Percentiles rank a stretch among this genome's conserved stretches.
phyloP scores from a whole-genome alignment of 2,797 vertebrate genomes.

The Neoniphon sammara region DNA sequence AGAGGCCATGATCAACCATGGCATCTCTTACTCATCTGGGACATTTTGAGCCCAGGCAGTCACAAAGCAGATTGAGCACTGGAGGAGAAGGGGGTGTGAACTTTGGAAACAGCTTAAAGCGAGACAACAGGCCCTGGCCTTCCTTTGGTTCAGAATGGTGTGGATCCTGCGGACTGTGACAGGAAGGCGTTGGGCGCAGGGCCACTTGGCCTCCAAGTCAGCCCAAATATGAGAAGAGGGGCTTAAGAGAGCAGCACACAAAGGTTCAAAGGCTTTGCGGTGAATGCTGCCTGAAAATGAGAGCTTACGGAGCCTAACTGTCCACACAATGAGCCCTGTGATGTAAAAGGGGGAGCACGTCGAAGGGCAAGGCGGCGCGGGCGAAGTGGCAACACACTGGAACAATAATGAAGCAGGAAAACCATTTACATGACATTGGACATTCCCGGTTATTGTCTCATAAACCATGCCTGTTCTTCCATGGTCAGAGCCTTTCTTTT shows the following conservation, averaged over 20 bases:
- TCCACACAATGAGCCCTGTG: slow-evolving; percentile 58
- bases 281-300: slow-evolving; percentile 61
- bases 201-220: slow-evolving; percentile 65
- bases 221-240: slow-evolving; percentile 56
- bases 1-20: slow-evolving; percentile 11
- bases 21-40: background rate
- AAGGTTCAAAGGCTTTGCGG: slow-evolving; percentile 66
- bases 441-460: background rate
- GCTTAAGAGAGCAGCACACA: slow-evolving; percentile 47
- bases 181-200: slow-evolving; percentile 52
- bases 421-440: slow-evolving; percentile 54
- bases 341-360: slow-evolving; percentile 19
- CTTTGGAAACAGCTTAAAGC: slow-evolving; percentile 19
- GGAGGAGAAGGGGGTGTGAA: background rate
- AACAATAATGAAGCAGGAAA: slow-evolving; percentile 44
- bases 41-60: background rate
- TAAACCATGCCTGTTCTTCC: background rate
- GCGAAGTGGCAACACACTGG: slow-evolving; percentile 41
- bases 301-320: slow-evolving; percentile 56
- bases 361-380: slow-evolving; percentile 15
- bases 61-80: background rate
- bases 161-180: slow-evolving; percentile 52
- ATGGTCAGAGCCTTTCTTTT: slow-evolving; percentile 11
- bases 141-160: slow-evolving; percentile 39
- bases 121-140: slow-evolving; percentile 24